A percentile compares a stretch with the other conserved stretches of the same genome.
Evolutionary conservation across 2,113 vertebrate species (phyloP).

Genomic region (Nothobranchius furzeri): DNA sequence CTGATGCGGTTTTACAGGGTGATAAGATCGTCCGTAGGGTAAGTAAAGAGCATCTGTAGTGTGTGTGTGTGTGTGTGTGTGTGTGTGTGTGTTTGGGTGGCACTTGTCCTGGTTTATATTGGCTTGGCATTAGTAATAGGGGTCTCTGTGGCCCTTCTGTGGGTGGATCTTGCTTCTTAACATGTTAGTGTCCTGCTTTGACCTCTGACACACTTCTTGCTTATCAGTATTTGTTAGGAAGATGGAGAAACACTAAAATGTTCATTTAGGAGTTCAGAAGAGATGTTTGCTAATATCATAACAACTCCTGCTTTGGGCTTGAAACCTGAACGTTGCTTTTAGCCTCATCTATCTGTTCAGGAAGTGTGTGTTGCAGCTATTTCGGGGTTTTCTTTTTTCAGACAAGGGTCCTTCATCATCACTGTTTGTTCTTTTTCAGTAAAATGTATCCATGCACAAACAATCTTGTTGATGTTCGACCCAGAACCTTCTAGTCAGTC

Average conservation of each 20-base stretch:
- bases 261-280: not conserved
- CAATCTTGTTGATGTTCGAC: too few species aligned
- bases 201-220: slow-evolving; percentile 25
- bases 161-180: slow-evolving; percentile 58
- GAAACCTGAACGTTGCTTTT: slow-evolving; percentile 37
- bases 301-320: slow-evolving; percentile 27
- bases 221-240: slow-evolving; percentile 6
- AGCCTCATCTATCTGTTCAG: slow-evolving; percentile 27
- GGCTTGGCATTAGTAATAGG: slow-evolving; percentile 65
- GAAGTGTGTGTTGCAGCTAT: slow-evolving; percentile 15
- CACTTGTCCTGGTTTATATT: slow-evolving; percentile 68
- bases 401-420: slow-evolving; percentile 10
- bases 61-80: slow-evolving; percentile 56
- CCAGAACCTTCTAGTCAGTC: too few species aligned
- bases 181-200: slow-evolving; percentile 33
- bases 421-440: slow-evolving; percentile 3
- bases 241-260: slow-evolving; percentile 7
- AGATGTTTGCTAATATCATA: slow-evolving; percentile 35
- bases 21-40: slow-evolving; percentile 99
- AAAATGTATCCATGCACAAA: not conserved
- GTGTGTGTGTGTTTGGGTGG: slow-evolving; percentile 67
- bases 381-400: slow-evolving; percentile 33
- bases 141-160: slow-evolving; percentile 43
- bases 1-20: slow-evolving; percentile 93
- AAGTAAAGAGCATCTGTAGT: slow-evolving; percentile 80